Percentiles rank a stretch among this genome's conserved stretches.
Conservation (phyloP, 2,797 vertebrate genomes). For the Psittacula derbiana region DNA sequence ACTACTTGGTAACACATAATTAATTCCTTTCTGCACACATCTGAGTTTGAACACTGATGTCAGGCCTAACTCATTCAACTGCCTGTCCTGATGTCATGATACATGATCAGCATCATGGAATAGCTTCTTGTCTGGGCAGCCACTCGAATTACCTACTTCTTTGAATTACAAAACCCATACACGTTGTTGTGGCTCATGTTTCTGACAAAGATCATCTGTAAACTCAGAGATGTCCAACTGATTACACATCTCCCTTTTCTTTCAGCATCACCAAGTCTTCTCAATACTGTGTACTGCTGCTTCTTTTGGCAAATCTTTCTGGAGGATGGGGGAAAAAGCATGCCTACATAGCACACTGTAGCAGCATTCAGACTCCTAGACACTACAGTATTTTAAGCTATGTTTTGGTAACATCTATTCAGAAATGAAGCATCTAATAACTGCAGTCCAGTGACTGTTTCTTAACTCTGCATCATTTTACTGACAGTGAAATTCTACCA, state of each 20-base stretch:
- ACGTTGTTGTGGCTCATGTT: not conserved
- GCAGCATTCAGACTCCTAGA: not conserved
- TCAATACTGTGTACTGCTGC: not conserved
- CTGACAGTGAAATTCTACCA: not conserved
- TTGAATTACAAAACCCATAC: not conserved
- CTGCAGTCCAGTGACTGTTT: not conserved
- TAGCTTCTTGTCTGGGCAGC: not conserved
- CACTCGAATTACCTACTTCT: not conserved
- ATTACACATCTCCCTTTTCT: not conserved
- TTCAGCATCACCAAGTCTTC: not conserved
- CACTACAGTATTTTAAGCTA: not conserved
- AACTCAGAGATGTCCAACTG: not conserved
- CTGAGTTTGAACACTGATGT: not conserved
- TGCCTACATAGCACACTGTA: not conserved
- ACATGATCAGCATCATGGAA: not conserved
- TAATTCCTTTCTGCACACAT: not conserved
- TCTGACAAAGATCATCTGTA: not conserved
- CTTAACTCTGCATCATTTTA: not conserved
- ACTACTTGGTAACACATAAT: not conserved
- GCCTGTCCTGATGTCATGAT: not conserved
- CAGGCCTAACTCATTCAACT: not conserved
- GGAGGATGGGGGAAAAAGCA: not conserved
- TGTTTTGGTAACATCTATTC: not conserved
- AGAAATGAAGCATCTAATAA: not conserved
- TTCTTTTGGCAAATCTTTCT: not conserved